These are phyloP conservation scores for Chloromyia formosa DNA, from an alignment of 2,888 invertebrate genomes.

Conservation along the genomic window DNA sequence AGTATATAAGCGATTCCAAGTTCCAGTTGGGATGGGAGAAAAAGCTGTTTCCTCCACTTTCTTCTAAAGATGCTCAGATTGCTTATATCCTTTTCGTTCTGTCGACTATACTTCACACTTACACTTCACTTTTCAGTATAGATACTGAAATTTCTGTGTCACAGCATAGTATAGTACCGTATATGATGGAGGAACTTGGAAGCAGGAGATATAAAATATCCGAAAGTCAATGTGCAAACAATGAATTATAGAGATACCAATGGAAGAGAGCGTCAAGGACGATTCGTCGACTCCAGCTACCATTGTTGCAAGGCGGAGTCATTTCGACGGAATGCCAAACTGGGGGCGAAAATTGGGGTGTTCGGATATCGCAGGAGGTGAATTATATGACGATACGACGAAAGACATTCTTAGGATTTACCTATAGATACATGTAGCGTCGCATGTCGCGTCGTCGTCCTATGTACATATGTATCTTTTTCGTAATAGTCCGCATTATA, in stretches of 20 bases:
- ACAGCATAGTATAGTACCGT: background rate
- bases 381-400: conserved; percentile 18
- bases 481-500: conserved; percentile 13
- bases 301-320: conserved; percentile 34
- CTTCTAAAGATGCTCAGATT: background rate
- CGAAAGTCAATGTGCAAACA: conserved; percentile 33
- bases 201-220: conserved; percentile 26
- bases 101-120: background rate
- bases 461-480: conserved; percentile 4
- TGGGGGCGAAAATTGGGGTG: conserved; percentile 12
- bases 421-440: background rate
- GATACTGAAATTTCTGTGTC: conserved; percentile 11
- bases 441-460: background rate
- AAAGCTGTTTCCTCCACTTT: background rate
- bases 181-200: background rate
- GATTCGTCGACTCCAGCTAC: conserved; percentile 18
- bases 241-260: conserved; percentile 39
- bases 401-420: conserved; percentile 35
- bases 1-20: conserved; percentile 33
- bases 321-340: conserved; percentile 19
- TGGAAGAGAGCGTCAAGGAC: conserved; percentile 35
- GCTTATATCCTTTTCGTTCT: background rate
- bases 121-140: background rate
- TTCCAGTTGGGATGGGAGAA: background rate
- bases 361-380: background rate